Conservation (phyloP, 2,888 invertebrate genomes). For the Eupithecia exiguata region DNA sequence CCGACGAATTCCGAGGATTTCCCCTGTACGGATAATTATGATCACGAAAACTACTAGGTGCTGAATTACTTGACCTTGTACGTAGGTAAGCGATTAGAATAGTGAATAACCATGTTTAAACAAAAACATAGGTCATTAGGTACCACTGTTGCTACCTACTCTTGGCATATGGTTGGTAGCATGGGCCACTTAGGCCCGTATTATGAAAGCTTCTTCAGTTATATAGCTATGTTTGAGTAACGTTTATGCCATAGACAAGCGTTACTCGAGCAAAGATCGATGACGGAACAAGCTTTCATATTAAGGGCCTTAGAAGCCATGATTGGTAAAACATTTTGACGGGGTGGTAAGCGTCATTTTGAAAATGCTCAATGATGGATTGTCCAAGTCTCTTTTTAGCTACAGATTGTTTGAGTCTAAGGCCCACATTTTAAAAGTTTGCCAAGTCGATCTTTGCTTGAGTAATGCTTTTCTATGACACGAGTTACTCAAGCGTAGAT, state of each 20-base stretch:
- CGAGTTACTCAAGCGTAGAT: neutral
- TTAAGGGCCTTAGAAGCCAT: conserved; percentile 1
- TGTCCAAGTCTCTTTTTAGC: conserved; percentile 60
- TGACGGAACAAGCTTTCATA: too few relatives aligned
- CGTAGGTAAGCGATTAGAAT: too few relatives aligned
- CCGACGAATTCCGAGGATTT: neutral
- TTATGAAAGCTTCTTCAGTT: too few relatives aligned
- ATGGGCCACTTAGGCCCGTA: too few relatives aligned
- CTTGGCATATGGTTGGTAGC: too few relatives aligned
- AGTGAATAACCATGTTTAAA: too few relatives aligned
- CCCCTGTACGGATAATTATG: neutral
- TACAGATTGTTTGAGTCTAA: conserved; percentile 42
- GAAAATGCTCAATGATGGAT: conserved; percentile 74
- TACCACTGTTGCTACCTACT: too few relatives aligned
- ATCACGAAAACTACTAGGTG: neutral
- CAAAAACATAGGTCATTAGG: too few relatives aligned
- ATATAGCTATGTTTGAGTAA: too few relatives aligned
- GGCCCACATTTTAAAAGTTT: neutral
- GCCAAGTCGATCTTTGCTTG: neutral
- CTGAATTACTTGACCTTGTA: neutral
- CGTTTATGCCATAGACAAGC: too few relatives aligned
- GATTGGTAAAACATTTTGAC: conserved; percentile 55
- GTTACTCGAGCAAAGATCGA: too few relatives aligned
- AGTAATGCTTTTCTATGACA: neutral
- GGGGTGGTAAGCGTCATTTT: conserved; percentile 63